These are phyloP conservation scores for Urocitellus parryii DNA, from an alignment of 2,113 vertebrate species.

Conservation along the genomic window DNA sequence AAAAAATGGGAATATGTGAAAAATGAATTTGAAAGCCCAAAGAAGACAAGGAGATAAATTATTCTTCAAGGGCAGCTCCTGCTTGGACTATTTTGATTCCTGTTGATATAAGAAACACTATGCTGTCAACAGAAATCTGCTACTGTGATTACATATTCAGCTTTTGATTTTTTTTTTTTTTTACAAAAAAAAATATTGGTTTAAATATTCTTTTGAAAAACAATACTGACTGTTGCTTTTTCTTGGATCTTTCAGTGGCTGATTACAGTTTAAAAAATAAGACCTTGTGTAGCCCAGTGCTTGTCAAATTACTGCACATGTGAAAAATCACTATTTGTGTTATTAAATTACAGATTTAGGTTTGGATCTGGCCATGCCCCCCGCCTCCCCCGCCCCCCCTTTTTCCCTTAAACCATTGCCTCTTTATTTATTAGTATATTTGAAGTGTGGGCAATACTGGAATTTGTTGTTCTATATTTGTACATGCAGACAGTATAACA, in stretches of 20 bases:
- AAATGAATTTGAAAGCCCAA: constrained; percentile 31
- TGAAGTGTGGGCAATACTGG: too few relatives aligned
- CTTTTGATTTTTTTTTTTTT: constrained; percentile 37
- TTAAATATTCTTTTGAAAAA: constrained; percentile 39
- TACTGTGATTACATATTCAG: constrained; percentile 27
- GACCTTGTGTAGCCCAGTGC: neutral
- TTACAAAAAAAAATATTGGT: neutral
- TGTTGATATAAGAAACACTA: neutral
- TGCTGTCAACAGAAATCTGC: neutral
- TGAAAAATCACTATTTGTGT: too few relatives aligned
- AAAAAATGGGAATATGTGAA: neutral
- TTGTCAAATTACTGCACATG: neutral
- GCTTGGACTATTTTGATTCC: neutral
- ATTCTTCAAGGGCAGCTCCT: neutral
- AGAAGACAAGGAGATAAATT: neutral
- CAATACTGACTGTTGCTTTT: neutral
- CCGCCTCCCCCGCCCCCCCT: too few relatives aligned
- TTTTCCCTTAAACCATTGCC: neutral
- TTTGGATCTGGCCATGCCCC: neutral
- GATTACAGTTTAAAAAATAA: neutral
- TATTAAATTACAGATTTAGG: neutral
- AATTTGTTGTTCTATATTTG: too few relatives aligned
- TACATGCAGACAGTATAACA: too few relatives aligned
- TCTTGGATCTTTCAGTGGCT: neutral
- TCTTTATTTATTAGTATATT: too few relatives aligned